Percentiles rank a stretch among this genome's conserved stretches.
Evolutionary conservation across 1,140 invertebrate genomes (phyloP).

Genomic region (Trichonephila clavata): DNA sequence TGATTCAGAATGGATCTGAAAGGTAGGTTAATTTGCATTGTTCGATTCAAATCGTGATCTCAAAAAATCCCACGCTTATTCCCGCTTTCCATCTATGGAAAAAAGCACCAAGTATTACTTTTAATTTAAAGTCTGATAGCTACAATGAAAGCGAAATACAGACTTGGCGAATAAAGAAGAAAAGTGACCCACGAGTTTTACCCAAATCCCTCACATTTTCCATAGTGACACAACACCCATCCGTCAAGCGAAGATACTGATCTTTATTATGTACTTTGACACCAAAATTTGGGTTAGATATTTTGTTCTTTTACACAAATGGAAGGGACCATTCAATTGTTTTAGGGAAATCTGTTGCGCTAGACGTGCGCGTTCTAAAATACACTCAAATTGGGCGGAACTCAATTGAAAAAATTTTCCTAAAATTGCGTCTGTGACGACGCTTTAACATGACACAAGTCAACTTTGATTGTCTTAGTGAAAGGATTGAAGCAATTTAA

Average conservation of each 20-base stretch:
- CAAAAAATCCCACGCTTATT: not conserved
- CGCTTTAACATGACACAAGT: not conserved
- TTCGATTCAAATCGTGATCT: conserved; percentile 14
- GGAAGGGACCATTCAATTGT: not conserved
- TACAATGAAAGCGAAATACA: not conserved
- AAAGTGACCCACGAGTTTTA: not conserved
- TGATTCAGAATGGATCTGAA: no score
- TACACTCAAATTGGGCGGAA: conserved; percentile 26
- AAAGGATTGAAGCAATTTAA: not conserved
- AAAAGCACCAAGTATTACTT: not conserved
- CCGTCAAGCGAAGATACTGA: not conserved
- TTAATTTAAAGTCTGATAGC: not conserved
- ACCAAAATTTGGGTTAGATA: conserved; percentile 15
- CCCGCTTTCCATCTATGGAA: not conserved
- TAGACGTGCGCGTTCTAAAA: not conserved
- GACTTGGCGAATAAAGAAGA: not conserved
- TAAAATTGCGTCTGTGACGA: not conserved
- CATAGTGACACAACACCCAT: not conserved
- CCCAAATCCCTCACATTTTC: not conserved
- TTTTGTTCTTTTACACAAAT: conserved; percentile 6
- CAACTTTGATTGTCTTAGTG: not conserved
- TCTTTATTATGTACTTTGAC: not conserved
- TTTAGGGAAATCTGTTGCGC: not conserved
- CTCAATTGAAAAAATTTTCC: not conserved
- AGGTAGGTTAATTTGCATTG: not conserved